Evolutionary conservation across 2,113 vertebrate genomes (phyloP), one percentile per base, ranked within the genome.

Genomic region (Cisticola juncidis): DNA sequence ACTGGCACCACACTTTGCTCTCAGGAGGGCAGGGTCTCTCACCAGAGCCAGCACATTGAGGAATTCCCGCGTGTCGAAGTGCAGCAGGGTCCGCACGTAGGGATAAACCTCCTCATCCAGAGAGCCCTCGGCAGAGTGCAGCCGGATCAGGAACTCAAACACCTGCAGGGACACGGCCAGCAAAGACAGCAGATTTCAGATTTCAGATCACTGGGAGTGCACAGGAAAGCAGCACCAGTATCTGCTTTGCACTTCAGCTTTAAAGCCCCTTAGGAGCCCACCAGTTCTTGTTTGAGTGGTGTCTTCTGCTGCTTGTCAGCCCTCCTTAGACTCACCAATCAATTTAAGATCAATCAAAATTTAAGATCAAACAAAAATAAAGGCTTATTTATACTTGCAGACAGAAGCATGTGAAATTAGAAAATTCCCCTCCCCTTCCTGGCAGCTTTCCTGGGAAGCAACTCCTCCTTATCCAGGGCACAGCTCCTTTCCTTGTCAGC

Each of bases 1-100:
- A 11, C 22, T 11, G 29, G 23, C 4, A 1, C 1, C 51, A 36
- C 14, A 29, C 29, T 61, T 24, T 38, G 12, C 50, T 24, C 31
- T 42, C 50, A 53, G 56, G 33, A 11, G 29, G 24, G 5, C 65
- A 25, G 10, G 7, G 14, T 16, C 18, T 87, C 98, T 98, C 97
- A 99, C 99, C 99, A 99, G 97, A 13, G 99, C 99, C 29, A 99
- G 98, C 36, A 99, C 99, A 10, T 99, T 99, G 65, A 99, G 98
- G 96, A 99, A 99, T 71, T 99, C 99, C 45, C 99, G 98, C 0
- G 99, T 99, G 95, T 99, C 99, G 2, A 99, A 99, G 97, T 99
- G 99, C 50, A 99, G 98, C 69, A 99, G 98, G 11, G 99, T 99
- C 6, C 98, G 98, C 29, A 99, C 92, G 5, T 98, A 98, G 2